Evolutionary conservation across 2,888 invertebrate species (phyloP).

Genomic region (Drosophila setosimentum): DNA sequence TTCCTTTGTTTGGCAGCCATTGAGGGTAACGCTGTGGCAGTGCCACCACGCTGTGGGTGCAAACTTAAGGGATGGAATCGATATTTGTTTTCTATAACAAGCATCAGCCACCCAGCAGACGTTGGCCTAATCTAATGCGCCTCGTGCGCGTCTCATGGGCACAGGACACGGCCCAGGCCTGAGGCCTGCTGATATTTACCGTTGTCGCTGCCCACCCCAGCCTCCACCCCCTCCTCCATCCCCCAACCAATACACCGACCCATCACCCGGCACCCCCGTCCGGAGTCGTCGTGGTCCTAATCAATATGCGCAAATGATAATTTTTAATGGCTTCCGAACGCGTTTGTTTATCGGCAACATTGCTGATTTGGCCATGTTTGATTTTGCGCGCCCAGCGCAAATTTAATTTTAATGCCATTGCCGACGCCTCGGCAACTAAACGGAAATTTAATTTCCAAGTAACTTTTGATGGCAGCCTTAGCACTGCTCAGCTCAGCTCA

Average conservation of each 20-base stretch:
- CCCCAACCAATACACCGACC: not conserved
- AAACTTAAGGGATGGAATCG: conserved; percentile 80
- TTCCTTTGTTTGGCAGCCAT: conserved; percentile 81
- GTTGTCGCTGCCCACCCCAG: conserved; percentile 20
- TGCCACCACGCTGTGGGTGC: conserved; percentile 63
- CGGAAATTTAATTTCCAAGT: conserved; percentile 79
- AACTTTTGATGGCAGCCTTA: conserved; percentile 53
- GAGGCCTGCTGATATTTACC: conserved; percentile 57
- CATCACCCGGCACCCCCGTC: not conserved
- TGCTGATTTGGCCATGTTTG: conserved; percentile 76
- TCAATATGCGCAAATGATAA: conserved; percentile 82
- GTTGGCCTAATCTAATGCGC: conserved; percentile 76
- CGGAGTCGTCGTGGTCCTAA: conserved; percentile 46
- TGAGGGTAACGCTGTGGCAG: conserved; percentile 67
- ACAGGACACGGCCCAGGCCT: conserved; percentile 25
- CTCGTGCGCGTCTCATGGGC: conserved; percentile 72
- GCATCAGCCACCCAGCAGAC: conserved; percentile 47
- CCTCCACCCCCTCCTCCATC: not conserved
- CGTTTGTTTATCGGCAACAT: conserved; percentile 79
- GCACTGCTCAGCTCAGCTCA: conserved; percentile 15
- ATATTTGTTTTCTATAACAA: conserved; percentile 79
- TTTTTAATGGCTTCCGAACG: conserved; percentile 82
- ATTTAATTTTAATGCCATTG: conserved; percentile 73
- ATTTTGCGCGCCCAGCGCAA: conserved; percentile 65
- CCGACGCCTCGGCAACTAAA: conserved; percentile 64